phyloP scores from a whole-genome alignment of 2,888 invertebrate genomes.

The Muschampia plurimacula region DNA sequence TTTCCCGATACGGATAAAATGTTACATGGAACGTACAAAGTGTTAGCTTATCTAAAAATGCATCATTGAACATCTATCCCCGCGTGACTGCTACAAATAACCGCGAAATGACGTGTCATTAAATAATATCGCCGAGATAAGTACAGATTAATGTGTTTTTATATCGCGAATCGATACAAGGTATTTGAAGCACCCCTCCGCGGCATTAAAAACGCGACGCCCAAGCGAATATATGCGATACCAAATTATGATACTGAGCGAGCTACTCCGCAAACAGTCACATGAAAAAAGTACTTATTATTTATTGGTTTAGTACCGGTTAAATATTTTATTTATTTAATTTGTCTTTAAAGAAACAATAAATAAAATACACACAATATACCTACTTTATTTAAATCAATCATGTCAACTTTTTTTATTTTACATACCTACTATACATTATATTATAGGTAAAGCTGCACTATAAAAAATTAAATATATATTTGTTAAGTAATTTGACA shows the following conservation, averaged over 20 bases:
- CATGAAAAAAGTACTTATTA: slow-evolving; percentile 39
- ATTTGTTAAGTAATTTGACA: too few species aligned
- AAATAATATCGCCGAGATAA: slow-evolving; percentile 83
- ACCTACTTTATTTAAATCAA: background rate
- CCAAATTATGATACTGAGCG: slow-evolving; percentile 68
- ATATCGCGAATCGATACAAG: slow-evolving; percentile 72
- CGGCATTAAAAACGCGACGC: slow-evolving; percentile 70
- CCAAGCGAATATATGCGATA: slow-evolving; percentile 69
- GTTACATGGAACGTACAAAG: slow-evolving; percentile 24
- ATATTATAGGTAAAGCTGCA: too few species aligned
- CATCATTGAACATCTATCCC: slow-evolving; percentile 68
- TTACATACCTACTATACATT: too few species aligned
- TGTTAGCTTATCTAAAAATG: slow-evolving; percentile 66
- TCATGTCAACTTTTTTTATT: background rate
- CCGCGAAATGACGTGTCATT: slow-evolving; percentile 81
- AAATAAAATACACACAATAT: too few species aligned
- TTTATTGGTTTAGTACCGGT: background rate
- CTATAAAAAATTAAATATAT: too few species aligned
- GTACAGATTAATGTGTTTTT: slow-evolving; percentile 82
- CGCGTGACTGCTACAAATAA: slow-evolving; percentile 82
- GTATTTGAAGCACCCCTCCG: slow-evolving; percentile 65
- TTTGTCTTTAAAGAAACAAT: too few species aligned
- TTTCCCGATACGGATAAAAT: slow-evolving; percentile 3
- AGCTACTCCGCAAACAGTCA: slow-evolving; percentile 49
- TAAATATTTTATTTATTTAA: too few species aligned